These are phyloP conservation scores for Zoanthus solanderi DNA, from an alignment of 92 coral and sea anemone genomes.

Conservation along the genomic window DNA sequence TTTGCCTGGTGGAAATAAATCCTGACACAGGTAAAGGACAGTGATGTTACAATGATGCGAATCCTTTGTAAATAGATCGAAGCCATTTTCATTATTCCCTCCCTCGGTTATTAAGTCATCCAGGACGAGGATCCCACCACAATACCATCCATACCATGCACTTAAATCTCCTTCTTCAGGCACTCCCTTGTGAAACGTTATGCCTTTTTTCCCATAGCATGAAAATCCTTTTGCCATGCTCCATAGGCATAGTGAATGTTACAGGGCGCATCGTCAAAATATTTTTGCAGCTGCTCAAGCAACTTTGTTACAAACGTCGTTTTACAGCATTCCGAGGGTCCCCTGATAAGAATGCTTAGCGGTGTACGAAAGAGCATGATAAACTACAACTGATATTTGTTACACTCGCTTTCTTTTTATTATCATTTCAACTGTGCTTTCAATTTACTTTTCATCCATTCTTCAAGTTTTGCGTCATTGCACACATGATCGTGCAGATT, in stretches of 20 bases:
- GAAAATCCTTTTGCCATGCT: constrained; percentile 2
- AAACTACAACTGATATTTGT: neutral
- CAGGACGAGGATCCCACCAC: constrained; percentile 48
- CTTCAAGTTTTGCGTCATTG: neutral
- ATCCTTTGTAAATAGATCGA: constrained; percentile 63
- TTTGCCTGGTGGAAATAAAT: constrained; percentile 49
- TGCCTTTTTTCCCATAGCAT: constrained; percentile 26
- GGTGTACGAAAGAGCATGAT: neutral
- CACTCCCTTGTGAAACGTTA: constrained; percentile 55
- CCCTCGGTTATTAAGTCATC: constrained; percentile 57
- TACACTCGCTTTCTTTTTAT: constrained; percentile 26
- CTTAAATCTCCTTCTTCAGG: constrained; percentile 31
- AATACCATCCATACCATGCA: neutral
- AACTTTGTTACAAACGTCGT: neutral
- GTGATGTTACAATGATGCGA: constrained; percentile 55
- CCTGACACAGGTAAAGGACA: constrained; percentile 49
- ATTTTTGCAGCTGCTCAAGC: neutral
- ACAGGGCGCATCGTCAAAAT: neutral
- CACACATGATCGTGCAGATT: neutral
- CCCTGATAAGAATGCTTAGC: neutral
- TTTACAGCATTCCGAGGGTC: neutral
- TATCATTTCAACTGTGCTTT: neutral
- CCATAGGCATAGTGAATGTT: neutral
- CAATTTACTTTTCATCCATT: neutral
- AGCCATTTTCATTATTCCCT: constrained; percentile 45